Base-by-base conservation (phyloP, 2,888 invertebrate genomes). In the Erpobdella octoculata region DNA sequence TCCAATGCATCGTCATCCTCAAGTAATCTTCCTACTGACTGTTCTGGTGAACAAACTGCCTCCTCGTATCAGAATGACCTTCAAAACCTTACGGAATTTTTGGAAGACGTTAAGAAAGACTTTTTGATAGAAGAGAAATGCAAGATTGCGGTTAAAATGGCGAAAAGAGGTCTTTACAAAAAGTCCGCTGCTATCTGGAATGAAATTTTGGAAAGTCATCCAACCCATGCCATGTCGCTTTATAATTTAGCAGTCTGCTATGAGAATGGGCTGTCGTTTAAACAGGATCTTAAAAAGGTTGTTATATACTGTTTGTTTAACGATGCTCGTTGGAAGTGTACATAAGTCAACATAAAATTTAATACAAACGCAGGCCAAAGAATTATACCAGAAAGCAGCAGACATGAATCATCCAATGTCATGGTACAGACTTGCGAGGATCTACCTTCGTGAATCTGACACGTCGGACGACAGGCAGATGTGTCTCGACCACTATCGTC, bases 211-310 rank as follows among this genome's bases (percentile, higher is more conserved):
- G 4, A 21, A 1, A 25, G 31, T 18, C 21, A 46, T 46, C 21
- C 37, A 25, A 38, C 1, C 9, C 67, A 67, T 37, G 38, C 31
- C 1, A 67, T 46, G 31, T 21, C 67, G 25, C 41, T 67, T 31
- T 67, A 67, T 25, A 67, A 67, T n/a, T 21, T 67, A 46, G 67
- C 41, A 15, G n/a, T 46, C 9, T 67, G 67, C 28, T 67, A 41
- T 67, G 67, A 67, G 33, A 67, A 67, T 12, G 67, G 67, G n/a
- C 46, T 67, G 12, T 41, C 46, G 28, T n/a, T 67, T 46, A 1
- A 1, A 2, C 21, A 21, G 25, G 28, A 67, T 25, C 2, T 28
- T 5, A n/a, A 46, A 12, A 38, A 46, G 41, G 67, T 67, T 53
- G 53, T 21, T 53, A n/a, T 25, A 18, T 25, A 53, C 28, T 53